Conservation (phyloP, 2,888 invertebrate species). For the Stenichneumon culpator region DNA sequence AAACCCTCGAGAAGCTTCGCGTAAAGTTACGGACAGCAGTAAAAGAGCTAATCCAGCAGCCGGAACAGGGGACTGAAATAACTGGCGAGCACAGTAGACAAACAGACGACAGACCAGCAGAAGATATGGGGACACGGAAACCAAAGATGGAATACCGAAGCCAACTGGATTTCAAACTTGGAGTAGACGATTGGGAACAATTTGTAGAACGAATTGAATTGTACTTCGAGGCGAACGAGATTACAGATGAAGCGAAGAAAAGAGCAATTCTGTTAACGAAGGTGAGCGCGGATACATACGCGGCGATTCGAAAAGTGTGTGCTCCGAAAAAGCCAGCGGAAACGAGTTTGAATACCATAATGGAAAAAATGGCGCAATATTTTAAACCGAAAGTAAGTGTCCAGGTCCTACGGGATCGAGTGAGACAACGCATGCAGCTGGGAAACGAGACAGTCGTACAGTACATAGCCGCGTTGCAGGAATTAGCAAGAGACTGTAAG, state of each 20-base stretch:
- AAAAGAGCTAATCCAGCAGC: not conserved
- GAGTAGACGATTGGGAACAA: slow-evolving; percentile 53
- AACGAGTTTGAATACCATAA: not conserved
- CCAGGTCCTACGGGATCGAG: not conserved
- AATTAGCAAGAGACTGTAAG: not conserved
- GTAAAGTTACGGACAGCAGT: not conserved
- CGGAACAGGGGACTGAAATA: not conserved
- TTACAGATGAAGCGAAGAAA: slow-evolving; percentile 42
- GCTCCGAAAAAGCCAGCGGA: not conserved
- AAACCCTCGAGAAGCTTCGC: not conserved
- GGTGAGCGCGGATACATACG: slow-evolving; percentile 54
- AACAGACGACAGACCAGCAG: not conserved
- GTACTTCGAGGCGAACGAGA: slow-evolving; percentile 33
- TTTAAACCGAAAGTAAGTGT: slow-evolving; percentile 2
- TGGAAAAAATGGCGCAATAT: not conserved
- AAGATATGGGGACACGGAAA: not conserved
- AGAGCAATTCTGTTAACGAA: slow-evolving; percentile 56
- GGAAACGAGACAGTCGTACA: not conserved
- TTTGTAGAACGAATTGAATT: slow-evolving; percentile 57
- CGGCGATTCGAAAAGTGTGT: slow-evolving; percentile 25
- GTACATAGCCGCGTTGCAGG: not conserved
- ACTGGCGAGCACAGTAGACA: no score
- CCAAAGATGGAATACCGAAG: slow-evolving; percentile 19
- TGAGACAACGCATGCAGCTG: not conserved
- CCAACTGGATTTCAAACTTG: slow-evolving; percentile 43